Evolutionary conservation across 1,140 invertebrate genomes (phyloP).

Genomic region (Lanistes nyassanus): DNA sequence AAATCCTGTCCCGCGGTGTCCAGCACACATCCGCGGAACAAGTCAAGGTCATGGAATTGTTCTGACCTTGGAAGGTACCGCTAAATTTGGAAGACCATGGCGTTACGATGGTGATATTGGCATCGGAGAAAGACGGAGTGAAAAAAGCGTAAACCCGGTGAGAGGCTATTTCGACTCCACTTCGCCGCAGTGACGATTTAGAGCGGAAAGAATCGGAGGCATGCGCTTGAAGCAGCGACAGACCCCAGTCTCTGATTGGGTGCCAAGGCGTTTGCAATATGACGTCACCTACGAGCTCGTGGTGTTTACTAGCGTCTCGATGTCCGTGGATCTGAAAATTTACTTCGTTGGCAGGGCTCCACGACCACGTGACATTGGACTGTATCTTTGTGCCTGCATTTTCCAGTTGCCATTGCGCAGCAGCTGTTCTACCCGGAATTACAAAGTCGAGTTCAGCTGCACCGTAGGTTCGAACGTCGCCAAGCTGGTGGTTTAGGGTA

Average conservation of each 20-base stretch:
- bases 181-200: not conserved
- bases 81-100: slow-evolving; percentile 7
- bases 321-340: not conserved
- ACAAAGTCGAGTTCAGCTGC: not conserved
- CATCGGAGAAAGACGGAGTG: slow-evolving; percentile 8
- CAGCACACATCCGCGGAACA: not conserved
- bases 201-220: not conserved
- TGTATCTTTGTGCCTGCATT: not conserved
- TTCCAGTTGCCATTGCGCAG: slow-evolving; percentile 2
- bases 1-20: not conserved
- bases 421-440: not conserved
- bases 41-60: slow-evolving; percentile 2
- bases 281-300: not conserved
- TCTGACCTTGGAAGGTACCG: not conserved
- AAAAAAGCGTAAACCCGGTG: not conserved
- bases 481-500: not conserved
- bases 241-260: slow-evolving; percentile 11
- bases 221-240: not conserved
- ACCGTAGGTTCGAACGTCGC: not conserved
- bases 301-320: not conserved
- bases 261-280: slow-evolving; percentile 15
- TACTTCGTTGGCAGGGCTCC: not conserved
- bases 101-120: not conserved
- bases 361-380: slow-evolving; percentile 1
- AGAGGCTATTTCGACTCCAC: not conserved